phyloP scores from a whole-genome alignment of 2,113 vertebrate species.

The Harpagus bidentatus region DNA sequence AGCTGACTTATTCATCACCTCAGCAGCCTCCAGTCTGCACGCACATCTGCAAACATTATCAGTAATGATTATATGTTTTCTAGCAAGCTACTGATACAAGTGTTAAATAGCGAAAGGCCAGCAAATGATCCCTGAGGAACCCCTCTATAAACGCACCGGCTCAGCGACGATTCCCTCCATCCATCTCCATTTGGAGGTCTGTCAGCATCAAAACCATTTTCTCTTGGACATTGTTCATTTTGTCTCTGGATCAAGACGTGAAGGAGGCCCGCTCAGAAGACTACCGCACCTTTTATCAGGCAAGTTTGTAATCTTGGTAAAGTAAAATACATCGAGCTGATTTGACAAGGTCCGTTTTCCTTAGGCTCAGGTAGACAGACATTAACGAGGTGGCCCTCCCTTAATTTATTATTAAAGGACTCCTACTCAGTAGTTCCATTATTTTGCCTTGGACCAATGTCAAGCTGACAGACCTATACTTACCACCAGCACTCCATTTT shows the following conservation, averaged over 20 bases:
- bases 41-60: neutral
- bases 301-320: neutral
- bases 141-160: neutral
- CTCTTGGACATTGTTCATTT: neutral
- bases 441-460: neutral
- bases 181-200: neutral
- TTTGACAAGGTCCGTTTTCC: neutral
- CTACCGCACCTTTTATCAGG: neutral
- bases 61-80: neutral
- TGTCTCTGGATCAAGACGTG: neutral
- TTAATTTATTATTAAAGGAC: neutral
- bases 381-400: neutral
- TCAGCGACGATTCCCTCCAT: neutral
- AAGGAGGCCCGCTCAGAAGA: neutral
- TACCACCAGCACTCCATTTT: neutral
- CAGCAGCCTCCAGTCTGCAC: neutral
- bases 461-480: neutral
- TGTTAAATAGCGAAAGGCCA: neutral
- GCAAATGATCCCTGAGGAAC: neutral
- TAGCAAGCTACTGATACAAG: neutral
- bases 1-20: neutral
- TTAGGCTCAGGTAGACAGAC: neutral
- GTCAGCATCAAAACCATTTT: neutral
- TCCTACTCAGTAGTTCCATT: neutral
- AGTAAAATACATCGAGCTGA: neutral